Evolutionary conservation across 2,888 invertebrate genomes (phyloP), one percentile per base, ranked within the genome.

Genomic region (Netelia melanura): DNA sequence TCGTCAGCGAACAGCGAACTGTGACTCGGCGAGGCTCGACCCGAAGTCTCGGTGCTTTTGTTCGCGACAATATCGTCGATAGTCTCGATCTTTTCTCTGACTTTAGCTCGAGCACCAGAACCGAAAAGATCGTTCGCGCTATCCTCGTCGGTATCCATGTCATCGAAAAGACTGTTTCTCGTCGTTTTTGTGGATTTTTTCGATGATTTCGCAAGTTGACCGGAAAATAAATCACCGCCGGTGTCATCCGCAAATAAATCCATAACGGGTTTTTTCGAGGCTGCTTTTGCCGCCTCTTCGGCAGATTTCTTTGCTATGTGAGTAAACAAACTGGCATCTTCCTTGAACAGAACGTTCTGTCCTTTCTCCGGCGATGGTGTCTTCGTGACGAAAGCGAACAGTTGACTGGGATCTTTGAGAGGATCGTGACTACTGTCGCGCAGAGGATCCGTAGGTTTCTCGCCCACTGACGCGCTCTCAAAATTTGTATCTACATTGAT

Each of bases 361-460:
- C 90, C 90, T 71, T 92, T 93, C 25, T 93, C 93, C 3, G 93
- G 94, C 3, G 94, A 93, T 3, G 93, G 92, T 2, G 93, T 93
- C 86, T 93, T 92, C 0, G 93, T 94, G 3, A 94, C 93, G 48
- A 93, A 93, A 5, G 93, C 93, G 74, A 94, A 94, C 11, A 94
- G 72, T 61, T 92, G 92, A 81, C 92, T 93, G 0, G 93, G 93
- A 87, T 94, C 93, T 61, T 93, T 91, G 1, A 93, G 67, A 0
- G 93, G 92, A 87, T 94, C 92, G 64, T 90, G 91, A 80, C 76
- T 92, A 10, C 83, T 85, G 77, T 93, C 92, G 5, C 91, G 90
- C 17, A 94, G 84, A 14, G 93, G 93, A 89, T 93, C 93, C 1
- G 81, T 78, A 5, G 88, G 74, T 43, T 88, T 84, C 38, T 87